These are phyloP conservation scores for Watsonalla cultraria DNA, from an alignment of 2,888 invertebrate genomes.

Conservation along the genomic window DNA sequence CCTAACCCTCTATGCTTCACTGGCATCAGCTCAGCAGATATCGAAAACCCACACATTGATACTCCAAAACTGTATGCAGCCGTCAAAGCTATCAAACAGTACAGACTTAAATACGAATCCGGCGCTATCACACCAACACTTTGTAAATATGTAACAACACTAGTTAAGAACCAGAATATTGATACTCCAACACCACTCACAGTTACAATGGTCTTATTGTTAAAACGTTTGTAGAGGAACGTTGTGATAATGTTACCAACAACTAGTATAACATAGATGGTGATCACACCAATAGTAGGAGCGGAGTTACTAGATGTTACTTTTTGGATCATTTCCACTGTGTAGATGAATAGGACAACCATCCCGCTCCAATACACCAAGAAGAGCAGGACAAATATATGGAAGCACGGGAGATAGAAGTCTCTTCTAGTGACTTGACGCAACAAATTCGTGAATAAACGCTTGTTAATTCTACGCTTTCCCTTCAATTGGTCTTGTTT, in stretches of 20 bases:
- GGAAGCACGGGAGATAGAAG: slow-evolving; percentile 19
- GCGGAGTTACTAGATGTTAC: slow-evolving; percentile 12
- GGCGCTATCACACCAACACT: slow-evolving; percentile 8
- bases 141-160: slow-evolving; percentile 8
- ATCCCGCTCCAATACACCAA: slow-evolving; percentile 20
- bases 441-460: slow-evolving; percentile 1
- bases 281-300: slow-evolving; percentile 11
- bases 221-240: slow-evolving; percentile 12
- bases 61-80: slow-evolving; percentile 12
- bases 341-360: slow-evolving; percentile 15
- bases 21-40: slow-evolving; percentile 19
- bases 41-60: slow-evolving; percentile 9
- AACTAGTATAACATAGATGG: slow-evolving; percentile 5
- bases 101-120: slow-evolving; percentile 13
- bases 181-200: slow-evolving; percentile 9
- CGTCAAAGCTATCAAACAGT: slow-evolving; percentile 11
- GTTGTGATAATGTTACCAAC: slow-evolving; percentile 8
- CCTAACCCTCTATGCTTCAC: slow-evolving; percentile 17
- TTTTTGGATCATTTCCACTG: slow-evolving; percentile 15
- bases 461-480: neutral
- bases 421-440: slow-evolving; percentile 11
- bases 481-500: slow-evolving; percentile 4
- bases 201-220: slow-evolving; percentile 15
- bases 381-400: slow-evolving; percentile 13
- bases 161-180: slow-evolving; percentile 6